Evolutionary conservation across 2,113 vertebrate species (phyloP), one percentile per base, ranked within the genome.

Genomic region (Salminus brasiliensis): DNA sequence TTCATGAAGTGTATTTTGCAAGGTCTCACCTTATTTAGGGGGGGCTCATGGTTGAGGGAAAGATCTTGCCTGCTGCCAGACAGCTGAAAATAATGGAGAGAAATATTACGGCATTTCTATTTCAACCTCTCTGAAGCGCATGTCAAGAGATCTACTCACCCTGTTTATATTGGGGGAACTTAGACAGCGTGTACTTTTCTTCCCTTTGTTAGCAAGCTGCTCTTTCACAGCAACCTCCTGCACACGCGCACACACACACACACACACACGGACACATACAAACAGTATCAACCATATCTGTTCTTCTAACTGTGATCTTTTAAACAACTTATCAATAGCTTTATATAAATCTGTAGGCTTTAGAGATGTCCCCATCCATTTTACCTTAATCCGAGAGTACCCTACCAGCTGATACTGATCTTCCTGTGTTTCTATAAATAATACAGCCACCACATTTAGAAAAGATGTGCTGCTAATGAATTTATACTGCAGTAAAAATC

Each of bases 171-270:
- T 98, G 36, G 97, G 96, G 53, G 97, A 98, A 88, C 97, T 98
- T 41, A 97, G 87, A 79, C 97, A 97, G 70, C 94, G 92, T 78
- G 95, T 93, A 82, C 1, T 94, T 53, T 95, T 91, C 79, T 94
- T 96, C 36, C 96, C 95, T 91, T 95, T 96, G 10, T 93, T 91
- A 0, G 93, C 92, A 66, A 98, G 85, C 81, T 97, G 95, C 81
- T 99, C 98, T 87, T 98, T 98, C 11, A 99, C 97, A 0, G 96
- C 92, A 72, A 99, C 97, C 80, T 98, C 97, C 98, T 99, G 85
- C 49, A 88, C 32, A 74, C n/a, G 82, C 41, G 79, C 23, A 76
- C 27, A 55, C 47, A 57, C 25, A 72, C 23, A 79, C 60, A 62
- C 29, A 49, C 18, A 52, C 23, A 72, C 23, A 79, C 60, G 55